Percentiles rank a stretch among this genome's conserved stretches.
Evolutionary conservation across 2,113 vertebrate species (phyloP).

Genomic region (Leptosomus discolor): DNA sequence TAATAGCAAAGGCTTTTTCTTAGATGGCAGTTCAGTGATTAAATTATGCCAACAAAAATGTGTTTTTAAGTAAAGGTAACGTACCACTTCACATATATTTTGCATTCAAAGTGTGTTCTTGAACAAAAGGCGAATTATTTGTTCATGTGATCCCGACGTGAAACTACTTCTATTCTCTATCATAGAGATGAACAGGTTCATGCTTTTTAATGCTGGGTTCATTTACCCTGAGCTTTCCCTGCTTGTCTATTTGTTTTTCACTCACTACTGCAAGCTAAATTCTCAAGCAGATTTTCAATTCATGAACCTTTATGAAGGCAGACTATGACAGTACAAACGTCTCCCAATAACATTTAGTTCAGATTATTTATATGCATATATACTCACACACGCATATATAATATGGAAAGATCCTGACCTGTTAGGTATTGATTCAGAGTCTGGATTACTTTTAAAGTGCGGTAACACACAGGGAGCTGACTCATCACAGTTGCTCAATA

Average conservation of each 20-base stretch:
- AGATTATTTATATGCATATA: neutral
- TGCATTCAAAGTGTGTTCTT: neutral
- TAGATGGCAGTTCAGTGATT: neutral
- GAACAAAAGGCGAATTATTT: neutral
- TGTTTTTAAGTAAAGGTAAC: neutral
- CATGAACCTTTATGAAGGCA: neutral
- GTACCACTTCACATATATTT: neutral
- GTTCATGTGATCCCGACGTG: slow-evolving; percentile 17
- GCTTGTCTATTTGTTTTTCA: neutral
- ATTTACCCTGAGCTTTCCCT: neutral
- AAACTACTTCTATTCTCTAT: neutral
- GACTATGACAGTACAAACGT: neutral
- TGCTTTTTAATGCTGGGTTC: neutral
- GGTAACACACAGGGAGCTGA: neutral
- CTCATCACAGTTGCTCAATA: neutral
- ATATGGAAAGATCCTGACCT: neutral
- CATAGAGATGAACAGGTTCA: neutral
- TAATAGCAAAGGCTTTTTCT: neutral
- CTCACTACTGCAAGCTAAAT: neutral
- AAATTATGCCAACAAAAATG: neutral
- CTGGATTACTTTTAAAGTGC: neutral
- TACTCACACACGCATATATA: neutral
- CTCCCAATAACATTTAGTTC: neutral
- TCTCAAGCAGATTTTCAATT: neutral
- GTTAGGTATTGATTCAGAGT: neutral